phyloP scores from a whole-genome alignment of 1,140 invertebrate genomes.

The Drosophila teissieri region DNA sequence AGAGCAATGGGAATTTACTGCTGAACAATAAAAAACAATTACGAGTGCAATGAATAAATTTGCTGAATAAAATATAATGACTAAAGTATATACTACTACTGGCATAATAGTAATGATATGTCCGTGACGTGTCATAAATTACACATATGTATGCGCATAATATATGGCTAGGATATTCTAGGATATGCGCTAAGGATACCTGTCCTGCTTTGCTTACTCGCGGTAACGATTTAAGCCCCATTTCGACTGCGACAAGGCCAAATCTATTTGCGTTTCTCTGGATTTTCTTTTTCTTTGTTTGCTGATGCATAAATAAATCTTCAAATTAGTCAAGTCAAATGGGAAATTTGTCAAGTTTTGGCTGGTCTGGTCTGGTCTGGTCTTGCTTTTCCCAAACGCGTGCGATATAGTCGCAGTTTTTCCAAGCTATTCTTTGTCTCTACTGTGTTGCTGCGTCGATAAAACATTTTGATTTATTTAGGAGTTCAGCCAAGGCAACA shows the following conservation, averaged over 20 bases:
- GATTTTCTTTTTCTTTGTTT: conserved; percentile 32
- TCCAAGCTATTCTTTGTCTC: conserved; percentile 13
- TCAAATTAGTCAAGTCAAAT: conserved; percentile 57
- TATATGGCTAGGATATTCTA: conserved; percentile 11
- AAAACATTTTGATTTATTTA: conserved; percentile 59
- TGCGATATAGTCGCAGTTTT: conserved; percentile 40
- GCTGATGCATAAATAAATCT: conserved; percentile 51
- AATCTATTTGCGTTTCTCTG: conserved; percentile 49
- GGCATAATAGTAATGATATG: conserved; percentile 45
- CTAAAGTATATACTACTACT: conserved; percentile 8
- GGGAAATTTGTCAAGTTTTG: conserved; percentile 41
- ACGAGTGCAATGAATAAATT: conserved; percentile 48
- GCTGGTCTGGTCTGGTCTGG: not conserved
- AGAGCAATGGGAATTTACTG: not conserved
- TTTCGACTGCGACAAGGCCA: conserved; percentile 25
- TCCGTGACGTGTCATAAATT: conserved; percentile 20
- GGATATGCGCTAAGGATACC: conserved; percentile 27
- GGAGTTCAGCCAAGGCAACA: conserved; percentile 39
- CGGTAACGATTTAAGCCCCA: conserved; percentile 28
- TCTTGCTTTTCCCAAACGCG: conserved; percentile 3
- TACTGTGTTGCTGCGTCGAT: conserved; percentile 14
- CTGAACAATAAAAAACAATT: conserved; percentile 14
- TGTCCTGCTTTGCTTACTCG: not conserved
- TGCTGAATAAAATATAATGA: conserved; percentile 9
- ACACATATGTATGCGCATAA: conserved; percentile 8